A percentile compares a stretch with the other conserved stretches of the same genome.
Conservation (phyloP, 1,140 invertebrate genomes). For the Drosophila obscura region DNA sequence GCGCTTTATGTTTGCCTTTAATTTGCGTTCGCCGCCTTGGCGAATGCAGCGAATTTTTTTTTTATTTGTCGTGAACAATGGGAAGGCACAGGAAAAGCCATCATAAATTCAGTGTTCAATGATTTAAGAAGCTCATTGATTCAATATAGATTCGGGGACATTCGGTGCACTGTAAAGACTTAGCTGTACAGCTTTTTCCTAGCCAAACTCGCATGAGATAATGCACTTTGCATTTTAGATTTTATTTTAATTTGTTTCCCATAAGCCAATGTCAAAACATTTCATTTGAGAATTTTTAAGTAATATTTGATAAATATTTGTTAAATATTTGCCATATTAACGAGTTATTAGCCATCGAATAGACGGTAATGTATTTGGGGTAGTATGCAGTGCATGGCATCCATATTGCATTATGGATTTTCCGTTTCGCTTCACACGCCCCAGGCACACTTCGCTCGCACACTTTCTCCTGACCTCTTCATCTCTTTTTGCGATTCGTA, state of each 20-base stretch:
- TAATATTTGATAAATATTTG: not conserved
- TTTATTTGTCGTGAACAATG: slow-evolving; percentile 52
- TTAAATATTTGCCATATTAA: too few relatives aligned
- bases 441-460: not conserved
- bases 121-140: slow-evolving; percentile 32
- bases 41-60: slow-evolving; percentile 56
- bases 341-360: too few relatives aligned
- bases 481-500: slow-evolving; percentile 3
- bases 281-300: not conserved
- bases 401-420: not conserved
- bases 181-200: too few relatives aligned
- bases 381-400: not conserved
- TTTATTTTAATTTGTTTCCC: too few relatives aligned
- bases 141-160: not conserved
- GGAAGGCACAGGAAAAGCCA: not conserved
- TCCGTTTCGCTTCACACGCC: not conserved
- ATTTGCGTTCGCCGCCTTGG: slow-evolving; percentile 73
- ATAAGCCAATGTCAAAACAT: not conserved
- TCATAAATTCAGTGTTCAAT: slow-evolving; percentile 24
- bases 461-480: slow-evolving; percentile 1
- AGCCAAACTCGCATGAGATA: too few relatives aligned
- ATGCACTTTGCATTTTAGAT: too few relatives aligned
- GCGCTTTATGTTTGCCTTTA: slow-evolving; percentile 68
- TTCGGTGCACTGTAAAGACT: too few relatives aligned
- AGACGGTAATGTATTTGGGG: not conserved